Evolutionary conservation across 2,888 invertebrate genomes (phyloP).

Genomic region (Julus scanicus): DNA sequence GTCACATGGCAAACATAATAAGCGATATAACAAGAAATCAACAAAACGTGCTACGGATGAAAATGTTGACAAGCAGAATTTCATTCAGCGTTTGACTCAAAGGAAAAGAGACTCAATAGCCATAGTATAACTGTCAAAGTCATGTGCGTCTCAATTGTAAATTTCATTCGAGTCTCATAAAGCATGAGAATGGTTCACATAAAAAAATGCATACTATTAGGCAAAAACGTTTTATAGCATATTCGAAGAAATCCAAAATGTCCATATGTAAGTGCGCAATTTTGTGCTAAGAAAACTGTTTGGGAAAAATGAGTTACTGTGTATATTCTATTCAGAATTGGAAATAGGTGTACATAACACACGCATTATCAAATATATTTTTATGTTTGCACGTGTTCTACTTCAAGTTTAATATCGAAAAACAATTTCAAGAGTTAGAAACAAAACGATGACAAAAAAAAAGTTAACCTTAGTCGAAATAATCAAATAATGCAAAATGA

Average conservation of each 20-base stretch:
- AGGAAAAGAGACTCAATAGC: background rate
- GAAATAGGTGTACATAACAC: too few relatives aligned
- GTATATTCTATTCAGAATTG: too few relatives aligned
- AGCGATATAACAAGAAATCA: background rate
- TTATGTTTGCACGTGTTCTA: too few relatives aligned
- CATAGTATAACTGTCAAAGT: background rate
- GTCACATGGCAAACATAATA: background rate
- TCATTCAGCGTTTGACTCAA: constrained; percentile 10
- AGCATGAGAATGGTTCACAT: background rate
- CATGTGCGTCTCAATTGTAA: background rate
- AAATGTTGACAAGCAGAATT: background rate
- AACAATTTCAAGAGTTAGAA: too few relatives aligned
- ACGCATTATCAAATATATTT: too few relatives aligned
- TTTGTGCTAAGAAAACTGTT: background rate
- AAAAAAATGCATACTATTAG: background rate
- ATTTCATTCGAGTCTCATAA: background rate
- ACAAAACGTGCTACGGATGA: constrained; percentile 2
- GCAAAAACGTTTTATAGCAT: background rate
- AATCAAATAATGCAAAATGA: too few relatives aligned
- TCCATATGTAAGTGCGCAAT: background rate
- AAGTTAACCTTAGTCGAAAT: too few relatives aligned
- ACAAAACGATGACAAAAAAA: too few relatives aligned
- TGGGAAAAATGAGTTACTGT: too few relatives aligned
- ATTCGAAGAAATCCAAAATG: background rate
- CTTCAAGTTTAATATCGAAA: too few relatives aligned